Percentiles rank a stretch among this genome's conserved stretches.
These are phyloP conservation scores for Argentina silus DNA, from an alignment of 2,797 vertebrate species.

Conservation along the genomic window DNA sequence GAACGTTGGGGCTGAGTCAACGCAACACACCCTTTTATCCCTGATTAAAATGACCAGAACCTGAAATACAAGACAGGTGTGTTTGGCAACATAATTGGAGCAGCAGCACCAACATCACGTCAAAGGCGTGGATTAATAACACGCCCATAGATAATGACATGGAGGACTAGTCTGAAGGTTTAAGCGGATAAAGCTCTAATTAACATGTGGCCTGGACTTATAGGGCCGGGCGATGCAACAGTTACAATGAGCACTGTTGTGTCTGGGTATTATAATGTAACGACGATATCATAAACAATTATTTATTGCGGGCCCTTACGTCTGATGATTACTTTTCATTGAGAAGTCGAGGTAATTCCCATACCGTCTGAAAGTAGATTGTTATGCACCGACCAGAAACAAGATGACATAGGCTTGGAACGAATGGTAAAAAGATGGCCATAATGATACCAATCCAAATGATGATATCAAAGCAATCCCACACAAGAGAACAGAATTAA, in stretches of 20 bases:
- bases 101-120: slow-evolving; percentile 38
- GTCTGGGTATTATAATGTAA: background rate
- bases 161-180: slow-evolving; percentile 55
- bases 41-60: slow-evolving; percentile 54
- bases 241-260: background rate
- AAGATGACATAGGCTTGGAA: background rate
- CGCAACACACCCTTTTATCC: background rate
- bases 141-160: slow-evolving; percentile 60
- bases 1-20: background rate
- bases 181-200: slow-evolving; percentile 79
- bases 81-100: background rate
- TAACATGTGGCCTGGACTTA: slow-evolving; percentile 60
- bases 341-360: too few relatives aligned
- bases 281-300: too few relatives aligned
- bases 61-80: slow-evolving; percentile 22
- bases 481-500: background rate
- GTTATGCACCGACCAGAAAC: background rate
- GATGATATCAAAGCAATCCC: background rate
- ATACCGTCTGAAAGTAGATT: background rate
- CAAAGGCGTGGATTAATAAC: slow-evolving; percentile 33
- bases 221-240: slow-evolving; percentile 43
- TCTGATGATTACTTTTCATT: too few relatives aligned
- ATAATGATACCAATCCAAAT: background rate
- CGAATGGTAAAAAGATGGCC: background rate
- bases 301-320: too few relatives aligned